These are phyloP conservation scores for Apostichopus californicus DNA, from an alignment of 35 echinoderm and acorn worm species.

Conservation along the genomic window DNA sequence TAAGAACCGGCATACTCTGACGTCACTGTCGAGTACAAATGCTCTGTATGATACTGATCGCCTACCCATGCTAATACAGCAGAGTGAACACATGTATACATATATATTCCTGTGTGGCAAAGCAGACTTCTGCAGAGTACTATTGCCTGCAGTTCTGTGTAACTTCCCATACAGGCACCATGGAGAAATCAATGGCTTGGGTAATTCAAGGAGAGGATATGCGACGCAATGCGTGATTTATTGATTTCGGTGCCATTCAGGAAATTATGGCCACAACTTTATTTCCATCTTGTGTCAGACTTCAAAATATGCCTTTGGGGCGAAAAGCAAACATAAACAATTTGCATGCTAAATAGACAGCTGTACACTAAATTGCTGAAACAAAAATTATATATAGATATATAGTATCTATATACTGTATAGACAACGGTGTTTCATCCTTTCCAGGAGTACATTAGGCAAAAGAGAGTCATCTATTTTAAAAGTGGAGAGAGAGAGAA, in stretches of 20 bases:
- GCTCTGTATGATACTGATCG: no score
- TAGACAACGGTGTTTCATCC: no score
- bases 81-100: no score
- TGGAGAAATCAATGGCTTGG: slow-evolving; percentile 30
- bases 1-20: not conserved
- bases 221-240: slow-evolving; percentile 36
- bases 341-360: not conserved
- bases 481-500: no score
- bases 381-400: no score
- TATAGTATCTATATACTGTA: no score
- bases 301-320: not conserved
- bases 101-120: no score
- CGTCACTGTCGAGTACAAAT: slow-evolving; percentile 1
- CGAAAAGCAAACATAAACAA: slow-evolving; percentile 6
- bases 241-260: slow-evolving; percentile 22
- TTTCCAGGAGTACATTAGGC: no score
- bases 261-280: slow-evolving; percentile 36
- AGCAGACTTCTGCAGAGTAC: no score
- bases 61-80: no score
- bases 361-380: not conserved
- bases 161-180: not conserved
- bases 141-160: not conserved
- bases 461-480: no score
- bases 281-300: slow-evolving; percentile 17
- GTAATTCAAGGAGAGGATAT: slow-evolving; percentile 49